phyloP scores from a whole-genome alignment of 2,113 vertebrate genomes.

The Sylvicapra grimmia region DNA sequence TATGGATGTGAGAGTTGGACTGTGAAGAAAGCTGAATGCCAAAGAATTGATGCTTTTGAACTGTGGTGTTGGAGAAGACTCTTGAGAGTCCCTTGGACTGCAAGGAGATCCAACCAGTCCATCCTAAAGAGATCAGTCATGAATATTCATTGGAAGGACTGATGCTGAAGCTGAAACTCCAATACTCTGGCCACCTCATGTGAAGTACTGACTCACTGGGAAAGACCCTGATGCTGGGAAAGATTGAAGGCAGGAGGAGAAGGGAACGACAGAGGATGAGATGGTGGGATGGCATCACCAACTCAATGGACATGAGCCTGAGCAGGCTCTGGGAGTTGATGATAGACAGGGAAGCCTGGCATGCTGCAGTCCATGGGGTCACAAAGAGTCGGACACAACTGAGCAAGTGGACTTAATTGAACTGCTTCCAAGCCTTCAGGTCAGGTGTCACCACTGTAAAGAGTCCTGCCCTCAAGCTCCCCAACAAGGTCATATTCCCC shows the following conservation, averaged over 20 bases:
- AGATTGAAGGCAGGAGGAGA: background rate
- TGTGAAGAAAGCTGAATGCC: background rate
- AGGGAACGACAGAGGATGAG: background rate
- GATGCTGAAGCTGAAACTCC: background rate
- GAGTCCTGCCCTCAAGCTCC: rapidly evolving
- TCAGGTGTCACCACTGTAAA: background rate
- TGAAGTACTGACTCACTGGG: background rate
- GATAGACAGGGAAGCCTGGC: background rate
- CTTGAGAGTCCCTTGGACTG: background rate
- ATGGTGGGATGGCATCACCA: background rate
- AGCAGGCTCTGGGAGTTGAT: background rate
- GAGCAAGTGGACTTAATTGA: background rate
- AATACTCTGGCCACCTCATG: background rate
- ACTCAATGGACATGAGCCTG: background rate
- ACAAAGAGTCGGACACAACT: background rate
- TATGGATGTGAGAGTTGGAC: background rate
- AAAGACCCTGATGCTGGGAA: background rate
- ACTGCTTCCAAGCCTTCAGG: background rate
- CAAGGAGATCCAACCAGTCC: background rate
- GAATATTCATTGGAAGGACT: background rate
- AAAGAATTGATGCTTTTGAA: background rate
- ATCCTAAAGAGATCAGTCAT: background rate
- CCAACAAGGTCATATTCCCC: background rate
- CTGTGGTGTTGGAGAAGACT: background rate
- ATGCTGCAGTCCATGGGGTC: background rate